phyloP scores from a whole-genome alignment of 2,888 invertebrate genomes.

The Athetis lepigone region DNA sequence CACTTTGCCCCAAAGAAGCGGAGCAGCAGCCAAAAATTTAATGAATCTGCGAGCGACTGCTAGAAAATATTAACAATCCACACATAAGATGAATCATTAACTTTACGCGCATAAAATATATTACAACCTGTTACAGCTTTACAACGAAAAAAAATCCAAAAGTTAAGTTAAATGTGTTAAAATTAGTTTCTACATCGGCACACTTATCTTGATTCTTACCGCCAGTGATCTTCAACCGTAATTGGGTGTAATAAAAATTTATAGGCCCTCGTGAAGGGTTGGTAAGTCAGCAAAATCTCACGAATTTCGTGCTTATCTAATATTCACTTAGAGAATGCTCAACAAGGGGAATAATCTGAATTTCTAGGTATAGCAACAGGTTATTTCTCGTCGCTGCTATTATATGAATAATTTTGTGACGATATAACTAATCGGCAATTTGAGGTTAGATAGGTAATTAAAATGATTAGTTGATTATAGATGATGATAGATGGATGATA shows the following conservation, averaged over 20 bases:
- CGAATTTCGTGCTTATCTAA: conserved; percentile 44
- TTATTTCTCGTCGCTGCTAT: background rate
- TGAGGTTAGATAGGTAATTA: too few relatives aligned
- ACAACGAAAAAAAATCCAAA: background rate
- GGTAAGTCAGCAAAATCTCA: conserved; percentile 43
- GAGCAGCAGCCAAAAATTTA: too few relatives aligned
- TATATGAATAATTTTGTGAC: conserved; percentile 1
- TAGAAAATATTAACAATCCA: too few relatives aligned
- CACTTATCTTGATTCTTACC: conserved; percentile 15
- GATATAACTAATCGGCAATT: background rate
- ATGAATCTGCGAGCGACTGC: too few relatives aligned
- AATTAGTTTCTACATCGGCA: conserved; percentile 13
- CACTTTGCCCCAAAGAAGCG: too few relatives aligned
- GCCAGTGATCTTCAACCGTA: conserved; percentile 24
- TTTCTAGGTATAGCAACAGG: conserved; percentile 5
- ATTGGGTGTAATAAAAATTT: conserved; percentile 62
- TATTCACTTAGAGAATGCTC: conserved; percentile 40
- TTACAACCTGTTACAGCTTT: background rate
- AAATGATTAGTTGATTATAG: too few relatives aligned
- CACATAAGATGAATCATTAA: too few relatives aligned
- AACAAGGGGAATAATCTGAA: conserved; percentile 6
- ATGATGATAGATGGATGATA: too few relatives aligned
- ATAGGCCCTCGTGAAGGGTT: conserved; percentile 44
- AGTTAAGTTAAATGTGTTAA: background rate
- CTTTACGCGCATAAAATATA: too few relatives aligned